phyloP scores from a whole-genome alignment of 2,113 vertebrate species.

The Suricata suricatta region DNA sequence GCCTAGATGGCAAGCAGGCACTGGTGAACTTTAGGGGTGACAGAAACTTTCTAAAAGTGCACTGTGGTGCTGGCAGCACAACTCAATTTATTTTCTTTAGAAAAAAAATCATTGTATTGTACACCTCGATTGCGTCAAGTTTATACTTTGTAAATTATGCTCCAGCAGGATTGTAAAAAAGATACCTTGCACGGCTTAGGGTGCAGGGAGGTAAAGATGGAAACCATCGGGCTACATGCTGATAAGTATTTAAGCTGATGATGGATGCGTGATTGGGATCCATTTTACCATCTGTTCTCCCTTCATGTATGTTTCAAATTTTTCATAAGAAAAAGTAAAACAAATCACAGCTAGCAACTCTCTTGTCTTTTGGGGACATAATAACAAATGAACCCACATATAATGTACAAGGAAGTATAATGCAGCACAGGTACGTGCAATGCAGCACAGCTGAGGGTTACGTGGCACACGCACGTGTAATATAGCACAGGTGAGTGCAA shows the following conservation, averaged over 20 bases:
- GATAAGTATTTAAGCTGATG: neutral
- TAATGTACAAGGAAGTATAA: neutral
- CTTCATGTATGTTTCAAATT: neutral
- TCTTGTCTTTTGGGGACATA: neutral
- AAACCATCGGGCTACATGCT: rapidly evolving
- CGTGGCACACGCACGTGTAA: neutral
- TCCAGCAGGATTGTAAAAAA: too few relatives aligned
- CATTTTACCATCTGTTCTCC: neutral
- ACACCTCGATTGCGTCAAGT: too few relatives aligned
- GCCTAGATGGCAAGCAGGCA: rapidly evolving
- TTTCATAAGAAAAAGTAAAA: neutral
- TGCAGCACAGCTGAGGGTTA: too few relatives aligned
- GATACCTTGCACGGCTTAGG: neutral
- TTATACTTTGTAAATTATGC: too few relatives aligned
- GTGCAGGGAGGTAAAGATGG: too few relatives aligned
- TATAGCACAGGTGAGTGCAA: neutral
- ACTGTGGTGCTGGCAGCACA: too few relatives aligned
- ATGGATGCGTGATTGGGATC: too few relatives aligned
- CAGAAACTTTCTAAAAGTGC: neutral
- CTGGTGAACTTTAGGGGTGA: too few relatives aligned
- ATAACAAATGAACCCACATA: neutral
- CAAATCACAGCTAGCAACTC: neutral
- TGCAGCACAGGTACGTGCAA: too few relatives aligned
- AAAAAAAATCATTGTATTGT: neutral
- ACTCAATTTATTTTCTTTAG: neutral